Evolutionary conservation across 2,888 invertebrate genomes (phyloP), one percentile per base, ranked within the genome.

Genomic region (Lucinisca nassula): DNA sequence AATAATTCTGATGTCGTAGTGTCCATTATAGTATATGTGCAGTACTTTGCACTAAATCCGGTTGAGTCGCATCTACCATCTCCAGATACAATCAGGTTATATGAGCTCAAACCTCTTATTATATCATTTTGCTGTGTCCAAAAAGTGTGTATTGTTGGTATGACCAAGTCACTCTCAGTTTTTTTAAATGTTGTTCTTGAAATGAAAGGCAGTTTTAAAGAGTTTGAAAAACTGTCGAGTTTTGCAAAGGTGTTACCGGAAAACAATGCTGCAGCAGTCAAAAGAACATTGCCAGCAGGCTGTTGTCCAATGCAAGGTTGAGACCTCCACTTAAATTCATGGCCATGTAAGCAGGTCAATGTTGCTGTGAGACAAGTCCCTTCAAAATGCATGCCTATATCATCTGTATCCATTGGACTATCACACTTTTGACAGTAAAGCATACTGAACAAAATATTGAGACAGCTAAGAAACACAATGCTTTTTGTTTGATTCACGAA

Each of bases 61-160:
- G 88, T 80, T 3, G 76, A 79, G 73, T 88, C 88, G 80, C 85
- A 85, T 32, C 82, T 40, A 6, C 88, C 79, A 73, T 85, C 88
- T 27, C 88, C 82, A 76, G 72, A 8, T 45, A 45, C 17, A 45
- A 45, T 8, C 17, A 17, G 45, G 8, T 45, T 45, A 45, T 45
- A 12, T 45, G 10, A 12, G 10, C 8, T 8, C 8, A 17, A 8
- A 45, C n/a, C n/a, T 55, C 12, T 55, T 8, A 55, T 55, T 14
- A 55, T 55, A 21, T 55, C 55, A 8, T 55, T 55, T 21, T 55
- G 55, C 21, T 55, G 14, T 21, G 55, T 17, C 21, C n/a, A 55
- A 4, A 55, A 4, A 8, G 4, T 55, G 55, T 55, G 55, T 55
- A 55, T 55, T 14, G 55, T 14, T 14, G 55, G 55, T 14, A 55